These are phyloP conservation scores for Pseudonaja textilis DNA, from an alignment of 2,113 vertebrate species.

Conservation along the genomic window DNA sequence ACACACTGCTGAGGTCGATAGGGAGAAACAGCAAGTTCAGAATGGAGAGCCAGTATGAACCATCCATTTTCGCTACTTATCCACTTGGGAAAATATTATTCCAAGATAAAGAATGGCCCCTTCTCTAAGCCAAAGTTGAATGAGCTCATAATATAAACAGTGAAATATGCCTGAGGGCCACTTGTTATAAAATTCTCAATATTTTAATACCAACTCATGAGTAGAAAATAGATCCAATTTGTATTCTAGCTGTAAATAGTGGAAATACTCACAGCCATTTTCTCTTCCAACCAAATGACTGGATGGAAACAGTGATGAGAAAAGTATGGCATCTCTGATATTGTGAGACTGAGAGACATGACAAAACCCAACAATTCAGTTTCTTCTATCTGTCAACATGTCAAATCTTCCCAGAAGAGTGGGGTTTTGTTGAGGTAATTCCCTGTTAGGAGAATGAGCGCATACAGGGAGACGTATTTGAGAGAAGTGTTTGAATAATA, in stretches of 20 bases:
- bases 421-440: no score
- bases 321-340: not conserved
- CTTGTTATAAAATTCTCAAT: not conserved
- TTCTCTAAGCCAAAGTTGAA: not conserved
- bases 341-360: not conserved
- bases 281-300: not conserved
- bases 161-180: not conserved
- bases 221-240: not conserved
- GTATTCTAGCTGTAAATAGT: not conserved
- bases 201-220: not conserved
- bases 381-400: not conserved
- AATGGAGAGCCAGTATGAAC: not conserved
- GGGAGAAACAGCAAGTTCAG: not conserved
- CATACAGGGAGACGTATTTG: no score
- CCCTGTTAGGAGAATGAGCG: no score
- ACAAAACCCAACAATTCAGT: not conserved
- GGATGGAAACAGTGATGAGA: not conserved
- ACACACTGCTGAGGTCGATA: not conserved
- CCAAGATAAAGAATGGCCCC: not conserved
- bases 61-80: not conserved
- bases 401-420: not conserved
- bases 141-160: not conserved
- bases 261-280: not conserved
- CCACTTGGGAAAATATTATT: not conserved
- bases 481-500: no score